These are phyloP conservation scores for Drosophila takahashii DNA, from an alignment of 1,140 invertebrate species.

Conservation along the genomic window DNA sequence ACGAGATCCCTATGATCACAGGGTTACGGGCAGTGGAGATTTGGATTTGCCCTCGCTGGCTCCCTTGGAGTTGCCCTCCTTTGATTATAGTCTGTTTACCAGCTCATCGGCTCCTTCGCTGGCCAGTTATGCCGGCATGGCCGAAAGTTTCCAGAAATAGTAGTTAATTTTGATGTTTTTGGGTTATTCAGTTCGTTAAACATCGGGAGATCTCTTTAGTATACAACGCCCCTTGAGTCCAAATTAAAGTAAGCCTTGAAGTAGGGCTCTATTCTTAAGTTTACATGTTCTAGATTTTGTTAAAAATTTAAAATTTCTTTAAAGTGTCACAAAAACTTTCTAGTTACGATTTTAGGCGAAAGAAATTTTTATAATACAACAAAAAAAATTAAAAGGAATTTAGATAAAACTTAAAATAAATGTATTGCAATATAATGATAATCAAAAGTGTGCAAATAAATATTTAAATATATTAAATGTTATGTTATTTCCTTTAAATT, in stretches of 20 bases:
- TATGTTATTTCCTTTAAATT: no score
- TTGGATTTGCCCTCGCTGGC: constrained; percentile 66
- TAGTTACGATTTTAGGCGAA: no score
- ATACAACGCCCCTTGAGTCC: neutral
- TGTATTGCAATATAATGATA: no score
- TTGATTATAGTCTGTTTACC: constrained; percentile 70
- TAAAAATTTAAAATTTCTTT: no score
- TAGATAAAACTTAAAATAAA: no score
- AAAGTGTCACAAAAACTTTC: no score
- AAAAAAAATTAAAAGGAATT: no score
- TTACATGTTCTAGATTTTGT: neutral
- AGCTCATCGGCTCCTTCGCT: constrained; percentile 67
- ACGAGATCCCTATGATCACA: constrained; percentile 4
- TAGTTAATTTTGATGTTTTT: neutral
- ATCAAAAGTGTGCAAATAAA: no score
- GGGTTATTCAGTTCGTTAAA: neutral
- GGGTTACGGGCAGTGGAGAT: constrained; percentile 42
- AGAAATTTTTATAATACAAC: no score
- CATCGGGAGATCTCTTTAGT: neutral
- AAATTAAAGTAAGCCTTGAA: neutral
- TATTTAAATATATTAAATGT: no score
- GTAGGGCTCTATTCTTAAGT: neutral
- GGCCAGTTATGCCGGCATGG: constrained; percentile 59
- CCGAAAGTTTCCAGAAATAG: constrained; percentile 73
- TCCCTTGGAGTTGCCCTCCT: constrained; percentile 74